Conservation (phyloP, 2,113 vertebrate species). For the Larimichthys polyactis region DNA sequence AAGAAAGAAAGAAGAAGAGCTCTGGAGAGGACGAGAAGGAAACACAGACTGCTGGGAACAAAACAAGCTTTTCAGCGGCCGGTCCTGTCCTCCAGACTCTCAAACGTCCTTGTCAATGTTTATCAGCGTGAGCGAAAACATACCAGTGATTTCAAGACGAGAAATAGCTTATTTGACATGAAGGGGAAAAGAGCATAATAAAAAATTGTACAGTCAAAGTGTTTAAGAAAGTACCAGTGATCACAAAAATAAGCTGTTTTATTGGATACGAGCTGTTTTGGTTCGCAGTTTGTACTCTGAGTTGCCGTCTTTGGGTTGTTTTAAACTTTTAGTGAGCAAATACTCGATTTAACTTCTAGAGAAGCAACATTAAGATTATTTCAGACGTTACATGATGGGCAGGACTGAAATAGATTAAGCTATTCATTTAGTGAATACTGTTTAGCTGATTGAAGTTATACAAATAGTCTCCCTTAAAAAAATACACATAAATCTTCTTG, state of each 20-base stretch:
- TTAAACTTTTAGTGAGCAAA: conserved; percentile 57
- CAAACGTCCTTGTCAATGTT: conserved; percentile 45
- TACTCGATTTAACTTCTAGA: conserved; percentile 52
- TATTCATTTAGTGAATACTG: conserved; percentile 48
- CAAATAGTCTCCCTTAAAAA: conserved; percentile 75
- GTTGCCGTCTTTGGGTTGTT: conserved; percentile 66
- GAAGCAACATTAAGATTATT: conserved; percentile 49
- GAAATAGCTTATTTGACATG: conserved; percentile 77
- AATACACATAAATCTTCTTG: conserved; percentile 58
- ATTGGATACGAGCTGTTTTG: conserved; percentile 44
- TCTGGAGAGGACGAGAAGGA: conserved; percentile 27
- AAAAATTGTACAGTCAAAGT: conserved; percentile 40
- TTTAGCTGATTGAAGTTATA: conserved; percentile 50
- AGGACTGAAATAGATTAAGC: conserved; percentile 38
- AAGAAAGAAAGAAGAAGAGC: conserved; percentile 35
- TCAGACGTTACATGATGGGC: conserved; percentile 42
- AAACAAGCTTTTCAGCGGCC: conserved; percentile 4
- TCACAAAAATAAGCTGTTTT: conserved; percentile 37
- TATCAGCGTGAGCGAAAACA: conserved; percentile 62
- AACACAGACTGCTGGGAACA: conserved; percentile 12
- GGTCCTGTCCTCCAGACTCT: conserved; percentile 20
- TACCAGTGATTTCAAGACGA: conserved; percentile 66
- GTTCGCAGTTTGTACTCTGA: conserved; percentile 53
- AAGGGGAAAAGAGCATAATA: conserved; percentile 27
- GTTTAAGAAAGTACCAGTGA: conserved; percentile 37